phyloP scores from a whole-genome alignment of 1,140 invertebrate genomes.

The Acyrthosiphon pisum region DNA sequence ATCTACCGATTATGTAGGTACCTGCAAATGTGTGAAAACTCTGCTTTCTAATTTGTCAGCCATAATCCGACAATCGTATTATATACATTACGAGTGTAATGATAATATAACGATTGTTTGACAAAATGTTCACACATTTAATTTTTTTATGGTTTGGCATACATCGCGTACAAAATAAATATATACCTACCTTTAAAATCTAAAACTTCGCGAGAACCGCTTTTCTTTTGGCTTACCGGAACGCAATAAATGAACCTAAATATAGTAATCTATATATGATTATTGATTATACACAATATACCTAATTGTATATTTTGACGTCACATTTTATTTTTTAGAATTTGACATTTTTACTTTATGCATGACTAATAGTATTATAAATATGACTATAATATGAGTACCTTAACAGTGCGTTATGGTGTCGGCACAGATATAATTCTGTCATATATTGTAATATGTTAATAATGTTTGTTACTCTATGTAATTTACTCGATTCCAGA shows the following conservation, averaged over 20 bases:
- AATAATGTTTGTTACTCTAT: too few species aligned
- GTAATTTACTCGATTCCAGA: too few species aligned
- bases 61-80: background rate
- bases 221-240: background rate
- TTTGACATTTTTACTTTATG: too few species aligned
- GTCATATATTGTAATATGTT: too few species aligned
- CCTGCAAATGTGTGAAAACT: background rate
- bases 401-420: too few species aligned
- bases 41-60: slow-evolving; percentile 2
- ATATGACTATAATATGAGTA: too few species aligned
- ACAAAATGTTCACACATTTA: slow-evolving; percentile 7
- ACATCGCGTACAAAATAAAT: background rate
- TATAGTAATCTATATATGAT: background rate
- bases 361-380: too few species aligned
- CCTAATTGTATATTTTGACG: too few species aligned
- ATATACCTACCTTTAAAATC: background rate
- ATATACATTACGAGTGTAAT: background rate
- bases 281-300: background rate
- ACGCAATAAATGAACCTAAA: background rate
- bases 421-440: too few species aligned
- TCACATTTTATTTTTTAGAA: too few species aligned
- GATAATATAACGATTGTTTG: background rate
- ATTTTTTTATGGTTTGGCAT: background rate
- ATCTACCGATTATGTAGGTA: background rate
- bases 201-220: background rate